phyloP scores from a whole-genome alignment of 2,113 vertebrate genomes.

The Mirounga angustirostris region DNA sequence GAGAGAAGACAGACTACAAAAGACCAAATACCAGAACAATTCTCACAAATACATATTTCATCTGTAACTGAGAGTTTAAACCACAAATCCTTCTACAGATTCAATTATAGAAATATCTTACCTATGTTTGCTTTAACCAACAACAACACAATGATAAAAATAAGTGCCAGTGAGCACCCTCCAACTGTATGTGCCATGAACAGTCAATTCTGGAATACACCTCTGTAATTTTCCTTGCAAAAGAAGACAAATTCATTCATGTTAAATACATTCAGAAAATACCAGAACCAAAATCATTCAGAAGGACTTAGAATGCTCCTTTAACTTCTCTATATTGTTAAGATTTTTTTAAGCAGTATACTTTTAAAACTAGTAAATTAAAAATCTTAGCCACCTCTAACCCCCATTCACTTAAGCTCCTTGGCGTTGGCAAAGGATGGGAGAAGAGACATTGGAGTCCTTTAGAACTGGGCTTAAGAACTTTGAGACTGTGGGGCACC shows the following conservation, averaged over 20 bases:
- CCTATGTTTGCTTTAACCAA: conserved; percentile 71
- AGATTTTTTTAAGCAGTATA: background rate
- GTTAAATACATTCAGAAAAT: conserved; percentile 47
- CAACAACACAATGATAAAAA: conserved; percentile 36
- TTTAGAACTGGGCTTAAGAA: conserved; percentile 20
- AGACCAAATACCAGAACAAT: background rate
- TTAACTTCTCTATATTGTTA: background rate
- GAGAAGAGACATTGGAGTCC: background rate
- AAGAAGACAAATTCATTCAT: conserved; percentile 64
- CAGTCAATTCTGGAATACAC: background rate
- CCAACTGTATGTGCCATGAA: conserved; percentile 67
- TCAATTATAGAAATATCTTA: conserved; percentile 64
- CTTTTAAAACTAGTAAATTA: background rate
- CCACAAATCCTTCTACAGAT: background rate
- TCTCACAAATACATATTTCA: background rate
- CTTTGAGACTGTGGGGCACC: background rate
- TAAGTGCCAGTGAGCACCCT: conserved; percentile 18
- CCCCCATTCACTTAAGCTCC: background rate
- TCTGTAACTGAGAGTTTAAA: conserved; percentile 9
- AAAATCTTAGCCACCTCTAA: background rate
- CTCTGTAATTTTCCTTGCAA: conserved; percentile 54
- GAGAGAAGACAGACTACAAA: background rate
- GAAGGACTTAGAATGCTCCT: background rate
- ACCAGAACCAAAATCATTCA: background rate
- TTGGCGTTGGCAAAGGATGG: background rate